Evolutionary conservation across 2,797 vertebrate species (phyloP), one percentile per base, ranked within the genome.

Genomic region (Anabas testudineus): DNA sequence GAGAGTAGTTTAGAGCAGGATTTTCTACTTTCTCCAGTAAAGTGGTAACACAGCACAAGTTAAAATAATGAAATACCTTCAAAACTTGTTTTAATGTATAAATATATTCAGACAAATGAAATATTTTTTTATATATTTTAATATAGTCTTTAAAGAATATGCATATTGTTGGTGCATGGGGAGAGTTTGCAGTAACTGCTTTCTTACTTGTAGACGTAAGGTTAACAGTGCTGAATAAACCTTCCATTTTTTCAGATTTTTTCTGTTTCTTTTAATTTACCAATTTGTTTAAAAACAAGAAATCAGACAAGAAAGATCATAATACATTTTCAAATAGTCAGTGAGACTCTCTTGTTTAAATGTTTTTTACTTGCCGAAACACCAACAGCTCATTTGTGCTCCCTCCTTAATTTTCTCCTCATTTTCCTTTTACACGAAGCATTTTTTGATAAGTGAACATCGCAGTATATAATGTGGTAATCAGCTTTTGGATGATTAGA

Each of bases 251-350:
- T 42, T 1, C 24, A 21, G 58, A 30, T 41, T 24, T 39, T 21
- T 7, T 19, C 9, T 54, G 1, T 63, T 37, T 59, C 4, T 34
- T 68, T 47, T 43, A 8, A 41, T 65, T 41, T 26, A 42, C 42
- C 24, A 12, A 30, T 2, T n/a, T 0, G 15, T 37, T 41, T 30
- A 47, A 37, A 19, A 8, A n/a, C 39, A 63, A 43, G 71, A 28
- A 45, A 12, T 7, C 7, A 28, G 28, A 3, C 28, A 28, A 28
- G 28, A 52, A 22, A 12, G 47, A 37, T 36, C 9, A 39, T 18
- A 48, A 30, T 10, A 12, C 18, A 59, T 65, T 53, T 64, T 49
- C 69, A 74, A 67, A 61, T 43, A n/a, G n/a, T 28, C 3, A 39
- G 18, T 16, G 32, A 18, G 30, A 30, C 30, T 7, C 15, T 12